Conservation (phyloP, 2,888 invertebrate genomes). For the Lydus trimaculatus region DNA sequence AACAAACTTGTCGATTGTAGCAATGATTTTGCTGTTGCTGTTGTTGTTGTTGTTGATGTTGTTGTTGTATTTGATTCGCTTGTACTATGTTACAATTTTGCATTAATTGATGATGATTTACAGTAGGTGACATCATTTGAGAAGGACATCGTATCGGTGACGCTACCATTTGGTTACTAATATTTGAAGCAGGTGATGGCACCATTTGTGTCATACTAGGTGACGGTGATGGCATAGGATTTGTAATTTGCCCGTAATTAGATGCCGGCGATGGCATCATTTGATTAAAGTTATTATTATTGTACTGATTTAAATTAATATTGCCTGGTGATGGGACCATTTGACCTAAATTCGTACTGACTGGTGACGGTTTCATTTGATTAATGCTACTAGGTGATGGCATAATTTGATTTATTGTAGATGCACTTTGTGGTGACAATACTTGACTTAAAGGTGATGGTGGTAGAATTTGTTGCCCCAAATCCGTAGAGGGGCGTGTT, state of each 20-base stretch:
- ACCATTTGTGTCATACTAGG: slow-evolving; percentile 46
- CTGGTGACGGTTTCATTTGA: slow-evolving; percentile 44
- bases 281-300: slow-evolving; percentile 45
- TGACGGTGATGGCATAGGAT: slow-evolving; percentile 41
- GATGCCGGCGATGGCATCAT: slow-evolving; percentile 50
- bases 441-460: slow-evolving; percentile 38
- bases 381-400: slow-evolving; percentile 43
- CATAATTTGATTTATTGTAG: slow-evolving; percentile 42
- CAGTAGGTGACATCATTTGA: slow-evolving; percentile 45
- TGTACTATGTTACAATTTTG: slow-evolving; percentile 37
- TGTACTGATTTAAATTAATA: slow-evolving; percentile 35
- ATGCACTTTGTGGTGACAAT: slow-evolving; percentile 37
- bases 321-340: slow-evolving; percentile 43
- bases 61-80: slow-evolving; percentile 36
- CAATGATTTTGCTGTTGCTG: slow-evolving; percentile 13
- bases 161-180: slow-evolving; percentile 40
- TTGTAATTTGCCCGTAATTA: slow-evolving; percentile 39
- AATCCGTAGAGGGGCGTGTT: slow-evolving; percentile 40
- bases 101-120: slow-evolving; percentile 35
- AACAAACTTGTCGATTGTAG: slow-evolving; percentile 45
- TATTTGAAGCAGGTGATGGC: slow-evolving; percentile 42
- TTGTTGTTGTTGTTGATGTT: slow-evolving; percentile 41
- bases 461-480: slow-evolving; percentile 39
- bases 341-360: slow-evolving; percentile 39
- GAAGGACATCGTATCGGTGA: slow-evolving; percentile 49